Evolutionary conservation across 2,797 vertebrate genomes (phyloP).

Genomic region (Capromys pilorides): DNA sequence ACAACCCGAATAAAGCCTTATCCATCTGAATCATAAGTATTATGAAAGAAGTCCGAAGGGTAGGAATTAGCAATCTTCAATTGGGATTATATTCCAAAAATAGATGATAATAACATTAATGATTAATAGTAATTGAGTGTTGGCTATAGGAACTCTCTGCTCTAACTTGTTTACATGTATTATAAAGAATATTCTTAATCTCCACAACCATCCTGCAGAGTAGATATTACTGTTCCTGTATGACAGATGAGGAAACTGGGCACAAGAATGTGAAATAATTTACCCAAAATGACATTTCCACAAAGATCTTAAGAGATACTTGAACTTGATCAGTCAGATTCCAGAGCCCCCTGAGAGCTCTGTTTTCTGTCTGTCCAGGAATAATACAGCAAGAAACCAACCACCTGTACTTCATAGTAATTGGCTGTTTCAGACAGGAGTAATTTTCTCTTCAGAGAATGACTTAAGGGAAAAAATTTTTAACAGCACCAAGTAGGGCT

Average conservation of each 20-base stretch:
- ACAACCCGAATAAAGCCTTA: not conserved
- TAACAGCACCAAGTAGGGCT: slow-evolving; percentile 17
- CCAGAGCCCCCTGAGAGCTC: not conserved
- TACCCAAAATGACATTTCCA: not conserved
- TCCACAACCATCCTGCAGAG: not conserved
- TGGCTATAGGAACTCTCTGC: not conserved
- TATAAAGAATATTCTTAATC: not conserved
- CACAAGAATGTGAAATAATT: not conserved
- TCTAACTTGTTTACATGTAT: not conserved
- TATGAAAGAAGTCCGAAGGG: slow-evolving; percentile 3
- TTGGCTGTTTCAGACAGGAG: not conserved
- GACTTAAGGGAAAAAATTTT: slow-evolving; percentile 26
- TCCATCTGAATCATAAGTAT: slow-evolving; percentile 26
- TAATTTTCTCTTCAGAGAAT: slow-evolving; percentile 15
- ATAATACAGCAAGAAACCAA: not conserved
- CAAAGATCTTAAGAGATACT: not conserved
- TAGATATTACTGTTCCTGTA: not conserved
- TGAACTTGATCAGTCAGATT: not conserved
- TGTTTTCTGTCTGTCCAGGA: not conserved
- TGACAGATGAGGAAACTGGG: slow-evolving; percentile 42
- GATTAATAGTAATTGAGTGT: not conserved
- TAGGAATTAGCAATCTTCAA: not conserved
- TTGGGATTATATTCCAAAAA: not conserved
- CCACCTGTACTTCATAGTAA: not conserved
- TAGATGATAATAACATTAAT: not conserved